Conservation (phyloP, 2,888 invertebrate species). For the Drosophila histrio region DNA sequence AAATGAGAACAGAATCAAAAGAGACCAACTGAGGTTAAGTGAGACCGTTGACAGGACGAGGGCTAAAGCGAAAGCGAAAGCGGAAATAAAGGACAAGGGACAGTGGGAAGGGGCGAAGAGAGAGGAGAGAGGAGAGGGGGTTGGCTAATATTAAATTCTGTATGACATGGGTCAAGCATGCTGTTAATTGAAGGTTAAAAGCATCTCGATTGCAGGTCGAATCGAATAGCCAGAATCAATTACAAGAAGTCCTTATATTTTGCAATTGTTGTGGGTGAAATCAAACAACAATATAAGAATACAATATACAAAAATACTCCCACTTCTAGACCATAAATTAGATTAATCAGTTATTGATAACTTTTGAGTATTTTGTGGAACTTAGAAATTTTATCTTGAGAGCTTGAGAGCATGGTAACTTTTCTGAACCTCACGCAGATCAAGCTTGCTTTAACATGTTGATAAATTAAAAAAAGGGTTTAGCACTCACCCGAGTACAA, state of each 20-base stretch:
- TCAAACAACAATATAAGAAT: background rate
- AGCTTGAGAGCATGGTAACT: too few species aligned
- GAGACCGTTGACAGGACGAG: background rate
- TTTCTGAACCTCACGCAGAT: too few species aligned
- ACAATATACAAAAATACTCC: background rate
- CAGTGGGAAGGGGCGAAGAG: background rate
- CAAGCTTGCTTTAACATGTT: too few species aligned
- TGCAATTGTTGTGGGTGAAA: background rate
- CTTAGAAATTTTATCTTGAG: too few species aligned
- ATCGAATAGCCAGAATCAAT: slow-evolving; percentile 1
- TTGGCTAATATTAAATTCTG: slow-evolving; percentile 26
- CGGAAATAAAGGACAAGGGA: background rate
- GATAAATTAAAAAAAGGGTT: too few species aligned
- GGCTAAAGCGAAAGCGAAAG: background rate
- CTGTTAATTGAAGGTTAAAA: slow-evolving; percentile 42
- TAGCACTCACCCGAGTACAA: too few species aligned
- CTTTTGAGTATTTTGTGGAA: too few species aligned
- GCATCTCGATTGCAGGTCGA: slow-evolving; percentile 35
- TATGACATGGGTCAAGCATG: slow-evolving; percentile 45
- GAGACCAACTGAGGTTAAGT: slow-evolving; percentile 36
- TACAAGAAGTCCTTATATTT: background rate
- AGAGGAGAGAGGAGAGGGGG: background rate
- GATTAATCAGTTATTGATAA: too few species aligned
- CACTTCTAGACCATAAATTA: too few species aligned
- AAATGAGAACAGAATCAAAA: slow-evolving; percentile 15